Percentiles rank a stretch among this genome's conserved stretches.
These are phyloP conservation scores for Thymallus thymallus DNA, from an alignment of 2,113 vertebrate genomes.

Conservation along the genomic window DNA sequence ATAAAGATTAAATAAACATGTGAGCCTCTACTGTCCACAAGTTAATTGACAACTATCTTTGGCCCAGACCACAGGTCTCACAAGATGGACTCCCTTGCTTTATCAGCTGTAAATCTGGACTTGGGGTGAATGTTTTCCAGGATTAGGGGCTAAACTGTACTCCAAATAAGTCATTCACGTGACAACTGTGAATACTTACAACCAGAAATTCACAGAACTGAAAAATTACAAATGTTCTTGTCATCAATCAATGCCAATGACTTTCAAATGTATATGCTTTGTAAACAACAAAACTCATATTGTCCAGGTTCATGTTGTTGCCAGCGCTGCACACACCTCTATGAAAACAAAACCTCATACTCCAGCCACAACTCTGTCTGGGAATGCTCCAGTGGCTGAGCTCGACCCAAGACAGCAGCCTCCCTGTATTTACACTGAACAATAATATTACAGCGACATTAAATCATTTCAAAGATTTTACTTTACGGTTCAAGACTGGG, in stretches of 20 bases:
- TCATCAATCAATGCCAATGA: neutral
- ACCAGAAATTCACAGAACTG: no score
- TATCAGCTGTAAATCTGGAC: neutral
- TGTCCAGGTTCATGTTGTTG: neutral
- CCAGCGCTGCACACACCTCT: neutral
- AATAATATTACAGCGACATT: no score
- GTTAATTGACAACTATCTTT: constrained; percentile 1
- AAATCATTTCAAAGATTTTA: no score
- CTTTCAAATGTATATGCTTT: neutral
- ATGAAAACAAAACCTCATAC: constrained; percentile 5
- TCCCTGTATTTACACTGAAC: neutral
- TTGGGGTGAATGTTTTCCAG: neutral
- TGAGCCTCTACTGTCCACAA: neutral
- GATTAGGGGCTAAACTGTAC: no score
- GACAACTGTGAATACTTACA: no score
- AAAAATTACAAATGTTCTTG: neutral
- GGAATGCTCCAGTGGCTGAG: neutral
- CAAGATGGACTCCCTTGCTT: neutral
- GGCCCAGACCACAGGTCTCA: neutral
- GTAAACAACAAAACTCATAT: neutral
- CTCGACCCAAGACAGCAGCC: neutral
- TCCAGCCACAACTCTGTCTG: neutral
- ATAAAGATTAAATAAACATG: no score
- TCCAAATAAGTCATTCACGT: no score
- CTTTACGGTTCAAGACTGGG: no score